Conservation (phyloP, 2,888 invertebrate species). For the Eueremaeus valkanovi region DNA sequence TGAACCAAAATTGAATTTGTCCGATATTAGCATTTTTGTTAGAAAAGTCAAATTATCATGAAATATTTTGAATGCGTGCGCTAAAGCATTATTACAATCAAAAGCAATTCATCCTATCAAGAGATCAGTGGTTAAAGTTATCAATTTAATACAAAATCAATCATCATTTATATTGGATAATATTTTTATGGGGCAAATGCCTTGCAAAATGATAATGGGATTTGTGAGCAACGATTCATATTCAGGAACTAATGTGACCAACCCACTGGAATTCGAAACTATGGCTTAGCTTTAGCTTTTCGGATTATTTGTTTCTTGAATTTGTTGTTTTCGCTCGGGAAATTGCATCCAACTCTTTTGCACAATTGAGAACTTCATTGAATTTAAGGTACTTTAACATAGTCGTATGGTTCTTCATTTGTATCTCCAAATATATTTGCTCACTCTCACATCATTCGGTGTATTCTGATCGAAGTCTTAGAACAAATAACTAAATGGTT, state of each 20-base stretch:
- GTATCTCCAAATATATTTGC: slow-evolving; percentile 5
- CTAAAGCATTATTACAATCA: background rate
- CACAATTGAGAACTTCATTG: background rate
- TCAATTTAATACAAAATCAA: background rate
- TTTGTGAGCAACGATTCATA: background rate
- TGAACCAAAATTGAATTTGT: background rate
- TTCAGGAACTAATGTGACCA: background rate
- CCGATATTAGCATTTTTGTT: background rate
- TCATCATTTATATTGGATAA: background rate
- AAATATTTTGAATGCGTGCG: background rate
- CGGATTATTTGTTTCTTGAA: background rate
- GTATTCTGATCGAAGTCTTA: background rate
- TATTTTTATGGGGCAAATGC: background rate
- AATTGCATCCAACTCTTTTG: background rate
- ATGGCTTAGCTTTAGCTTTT: background rate
- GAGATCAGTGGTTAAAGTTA: background rate
- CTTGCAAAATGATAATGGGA: background rate
- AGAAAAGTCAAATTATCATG: background rate
- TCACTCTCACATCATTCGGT: background rate
- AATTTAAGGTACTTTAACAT: background rate
- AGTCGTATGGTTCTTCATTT: background rate
- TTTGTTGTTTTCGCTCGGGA: background rate
- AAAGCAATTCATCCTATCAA: background rate
- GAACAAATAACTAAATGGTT: background rate
- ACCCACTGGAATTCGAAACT: background rate